phyloP scores from a whole-genome alignment of 1,140 invertebrate species.

The Drosophila arizonae region DNA sequence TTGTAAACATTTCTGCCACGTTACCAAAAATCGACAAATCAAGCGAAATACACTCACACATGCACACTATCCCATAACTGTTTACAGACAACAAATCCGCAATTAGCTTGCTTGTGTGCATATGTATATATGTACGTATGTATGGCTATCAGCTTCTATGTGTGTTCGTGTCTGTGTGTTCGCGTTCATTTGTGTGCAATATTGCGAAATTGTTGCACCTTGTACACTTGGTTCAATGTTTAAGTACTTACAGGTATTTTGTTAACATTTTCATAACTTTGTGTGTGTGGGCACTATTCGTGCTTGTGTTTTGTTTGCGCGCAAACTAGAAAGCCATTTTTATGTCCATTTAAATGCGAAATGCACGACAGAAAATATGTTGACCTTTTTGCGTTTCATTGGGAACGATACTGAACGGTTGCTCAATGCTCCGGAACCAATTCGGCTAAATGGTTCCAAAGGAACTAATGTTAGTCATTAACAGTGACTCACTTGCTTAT shows the following conservation, averaged over 20 bases:
- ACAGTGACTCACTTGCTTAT: background rate
- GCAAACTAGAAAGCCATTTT: constrained; percentile 81
- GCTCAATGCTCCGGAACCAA: background rate
- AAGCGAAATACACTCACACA: constrained; percentile 21
- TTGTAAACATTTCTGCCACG: constrained; percentile 54
- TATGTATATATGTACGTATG: background rate
- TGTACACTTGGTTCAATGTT: background rate
- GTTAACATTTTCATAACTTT: constrained; percentile 74
- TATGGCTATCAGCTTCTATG: background rate
- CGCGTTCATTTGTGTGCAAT: background rate
- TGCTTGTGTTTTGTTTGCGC: constrained; percentile 73
- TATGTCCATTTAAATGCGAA: constrained; percentile 80
- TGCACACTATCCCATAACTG: constrained; percentile 2
- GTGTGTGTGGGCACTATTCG: constrained; percentile 65
- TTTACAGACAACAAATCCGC: constrained; percentile 24
- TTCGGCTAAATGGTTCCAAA: background rate
- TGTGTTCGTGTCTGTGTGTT: constrained; percentile 5
- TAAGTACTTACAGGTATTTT: constrained; percentile 67
- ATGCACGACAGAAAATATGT: constrained; percentile 61
- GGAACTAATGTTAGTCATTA: constrained; percentile 1
- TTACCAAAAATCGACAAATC: constrained; percentile 38
- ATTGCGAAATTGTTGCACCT: constrained; percentile 58
- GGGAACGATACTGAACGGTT: constrained; percentile 58
- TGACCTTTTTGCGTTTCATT: constrained; percentile 81
- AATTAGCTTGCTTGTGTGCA: constrained; percentile 16